These are phyloP conservation scores for Netelia melanura DNA, from an alignment of 2,888 invertebrate species.

Conservation along the genomic window DNA sequence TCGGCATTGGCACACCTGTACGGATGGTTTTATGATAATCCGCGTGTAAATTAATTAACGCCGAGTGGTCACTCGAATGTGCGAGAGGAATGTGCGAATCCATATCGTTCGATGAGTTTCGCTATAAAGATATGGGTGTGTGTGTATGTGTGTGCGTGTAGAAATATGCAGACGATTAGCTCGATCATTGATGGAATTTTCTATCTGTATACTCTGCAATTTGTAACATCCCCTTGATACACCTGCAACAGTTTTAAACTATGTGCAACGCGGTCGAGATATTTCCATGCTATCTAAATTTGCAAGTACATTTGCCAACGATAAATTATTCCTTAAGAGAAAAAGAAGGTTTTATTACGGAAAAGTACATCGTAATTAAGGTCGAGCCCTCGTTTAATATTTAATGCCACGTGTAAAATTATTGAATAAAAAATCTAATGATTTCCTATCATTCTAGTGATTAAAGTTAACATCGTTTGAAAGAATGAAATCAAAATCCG, in stretches of 20 bases:
- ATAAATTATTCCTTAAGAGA: neutral
- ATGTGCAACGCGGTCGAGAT: neutral
- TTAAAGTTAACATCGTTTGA: no score
- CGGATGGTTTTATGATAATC: constrained; percentile 75
- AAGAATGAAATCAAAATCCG: no score
- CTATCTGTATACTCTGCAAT: constrained; percentile 15
- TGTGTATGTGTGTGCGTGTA: neutral
- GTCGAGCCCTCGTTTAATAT: no score
- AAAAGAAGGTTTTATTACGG: neutral
- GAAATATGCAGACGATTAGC: neutral
- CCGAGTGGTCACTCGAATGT: constrained; percentile 36
- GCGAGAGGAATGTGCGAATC: constrained; percentile 15
- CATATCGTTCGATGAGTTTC: constrained; percentile 22
- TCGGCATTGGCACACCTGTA: constrained; percentile 73
- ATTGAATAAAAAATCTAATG: no score
- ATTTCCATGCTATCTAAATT: neutral
- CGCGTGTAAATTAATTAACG: constrained; percentile 75
- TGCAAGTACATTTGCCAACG: neutral
- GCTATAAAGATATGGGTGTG: neutral
- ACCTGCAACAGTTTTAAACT: neutral
- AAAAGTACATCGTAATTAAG: no score
- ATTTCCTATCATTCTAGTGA: no score
- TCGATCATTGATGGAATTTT: constrained; percentile 15
- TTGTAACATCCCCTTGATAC: constrained; percentile 22
- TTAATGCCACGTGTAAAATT: no score